These are phyloP conservation scores for Matsumyia berberina DNA, from an alignment of 2,888 invertebrate species.

Conservation along the genomic window DNA sequence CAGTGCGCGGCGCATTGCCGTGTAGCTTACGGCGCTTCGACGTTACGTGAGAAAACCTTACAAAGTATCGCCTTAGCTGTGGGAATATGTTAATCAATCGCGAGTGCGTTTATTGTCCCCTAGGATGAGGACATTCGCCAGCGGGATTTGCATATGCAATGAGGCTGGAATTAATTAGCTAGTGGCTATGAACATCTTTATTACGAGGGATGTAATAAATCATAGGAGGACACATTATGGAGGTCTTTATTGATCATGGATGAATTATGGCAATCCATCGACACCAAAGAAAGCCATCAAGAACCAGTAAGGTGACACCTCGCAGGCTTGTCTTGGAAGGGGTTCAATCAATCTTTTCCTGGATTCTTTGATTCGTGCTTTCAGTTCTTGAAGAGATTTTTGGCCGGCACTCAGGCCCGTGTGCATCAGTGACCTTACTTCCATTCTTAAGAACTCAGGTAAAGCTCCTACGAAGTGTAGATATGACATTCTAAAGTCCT, in stretches of 20 bases:
- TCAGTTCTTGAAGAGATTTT: no score
- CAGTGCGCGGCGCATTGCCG: not conserved
- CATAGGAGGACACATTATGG: conserved; percentile 18
- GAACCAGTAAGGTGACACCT: not conserved
- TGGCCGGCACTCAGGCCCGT: no score
- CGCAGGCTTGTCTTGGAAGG: no score
- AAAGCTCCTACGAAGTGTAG: no score
- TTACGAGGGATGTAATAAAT: conserved; percentile 41
- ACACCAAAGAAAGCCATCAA: not conserved
- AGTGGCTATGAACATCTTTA: conserved; percentile 65
- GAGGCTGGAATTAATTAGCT: conserved; percentile 47
- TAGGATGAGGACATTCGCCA: conserved; percentile 57
- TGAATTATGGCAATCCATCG: not conserved
- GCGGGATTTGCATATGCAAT: conserved; percentile 51
- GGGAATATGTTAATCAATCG: conserved; percentile 63
- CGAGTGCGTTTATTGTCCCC: conserved; percentile 37
- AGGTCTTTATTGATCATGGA: conserved; percentile 29
- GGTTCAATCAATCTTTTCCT: no score
- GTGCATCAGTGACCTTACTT: no score
- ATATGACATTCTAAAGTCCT: no score
- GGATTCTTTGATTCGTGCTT: no score
- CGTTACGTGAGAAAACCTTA: conserved; percentile 62
- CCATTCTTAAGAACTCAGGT: no score
- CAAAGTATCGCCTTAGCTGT: conserved; percentile 39
- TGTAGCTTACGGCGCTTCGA: conserved; percentile 42